Conservation (phyloP, 2,113 vertebrate genomes). For the Glareola pratincola region DNA sequence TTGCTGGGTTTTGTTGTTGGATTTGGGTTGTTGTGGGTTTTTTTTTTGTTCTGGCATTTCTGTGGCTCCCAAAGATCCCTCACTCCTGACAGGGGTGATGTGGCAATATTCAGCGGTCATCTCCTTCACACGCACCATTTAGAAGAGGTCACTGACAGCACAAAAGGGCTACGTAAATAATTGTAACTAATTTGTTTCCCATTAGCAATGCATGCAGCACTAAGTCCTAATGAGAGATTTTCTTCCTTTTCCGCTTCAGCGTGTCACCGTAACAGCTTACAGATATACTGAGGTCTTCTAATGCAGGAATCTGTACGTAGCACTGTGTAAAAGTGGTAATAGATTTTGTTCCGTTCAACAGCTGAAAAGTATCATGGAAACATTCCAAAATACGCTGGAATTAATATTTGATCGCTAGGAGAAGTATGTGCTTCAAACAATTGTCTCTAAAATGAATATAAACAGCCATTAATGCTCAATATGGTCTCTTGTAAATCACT, state of each 20-base stretch:
- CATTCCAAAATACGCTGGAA: background rate
- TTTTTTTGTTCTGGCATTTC: background rate
- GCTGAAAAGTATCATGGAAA: background rate
- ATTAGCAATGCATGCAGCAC: background rate
- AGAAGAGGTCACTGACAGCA: background rate
- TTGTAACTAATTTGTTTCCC: background rate
- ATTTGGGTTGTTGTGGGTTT: background rate
- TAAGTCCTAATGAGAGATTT: slow-evolving; percentile 1
- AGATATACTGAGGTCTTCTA: background rate
- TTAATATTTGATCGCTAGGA: background rate
- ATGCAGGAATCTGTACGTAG: background rate
- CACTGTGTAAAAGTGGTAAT: background rate
- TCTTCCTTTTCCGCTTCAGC: background rate
- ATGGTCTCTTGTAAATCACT: background rate
- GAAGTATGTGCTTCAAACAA: background rate
- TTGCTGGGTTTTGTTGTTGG: background rate
- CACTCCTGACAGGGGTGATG: background rate
- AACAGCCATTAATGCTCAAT: background rate
- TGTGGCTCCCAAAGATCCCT: background rate
- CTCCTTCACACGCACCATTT: background rate
- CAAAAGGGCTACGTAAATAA: background rate
- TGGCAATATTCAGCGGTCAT: background rate
- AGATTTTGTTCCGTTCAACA: background rate
- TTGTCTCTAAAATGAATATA: background rate
- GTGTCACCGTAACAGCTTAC: background rate